Base-by-base conservation (phyloP, 2,888 invertebrate species). In the Xanthorhoe spadicearia region DNA sequence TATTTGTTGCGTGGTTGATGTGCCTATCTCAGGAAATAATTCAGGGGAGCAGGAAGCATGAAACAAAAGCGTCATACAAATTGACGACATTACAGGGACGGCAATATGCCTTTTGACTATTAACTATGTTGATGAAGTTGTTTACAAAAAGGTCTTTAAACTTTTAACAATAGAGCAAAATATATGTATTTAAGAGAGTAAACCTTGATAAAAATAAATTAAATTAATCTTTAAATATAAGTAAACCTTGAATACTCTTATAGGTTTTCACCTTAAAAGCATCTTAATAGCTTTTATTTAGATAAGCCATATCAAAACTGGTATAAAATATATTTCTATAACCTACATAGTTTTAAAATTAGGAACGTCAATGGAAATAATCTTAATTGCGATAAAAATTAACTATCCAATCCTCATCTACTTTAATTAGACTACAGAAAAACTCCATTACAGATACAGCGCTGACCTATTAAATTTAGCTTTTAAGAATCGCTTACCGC, bases 1-100 rank as follows among this genome's bases (percentile, higher is more conserved):
- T 68, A 67, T 64, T 64, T 19, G 63, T 19, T 65, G 57, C 17
- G 51, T 59, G 66, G 61, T 69, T 64, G 65, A 69, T 72, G 69
- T 61, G 60, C 74, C 66, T 68, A 71, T 67, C 67, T 68, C 69
- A 51, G 71, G 67, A 70, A 69, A 71, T 72, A 70, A 72, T 72
- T 71, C 60, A 61, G 70, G 64, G 66, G 55, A 66, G 52, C 46
- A 66, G 68, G 66, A 67, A 69, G 71, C 68, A 65, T 71, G 61
- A 72, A 70, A 70, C 61, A 64, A 69, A 55, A 64, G 68, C 61
- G 61, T 70, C 61, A 62, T 65, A 69, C 70, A 69, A 72, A 72
- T 72, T 72, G 71, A 54, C 23, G 35, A 56, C 59, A 67, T 67
- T 63, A 66, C 59, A 43, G 55, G 23, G 51, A 48, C 52, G 55